Base-by-base conservation (phyloP, 2,888 invertebrate species). In the Papilio demoleus region DNA sequence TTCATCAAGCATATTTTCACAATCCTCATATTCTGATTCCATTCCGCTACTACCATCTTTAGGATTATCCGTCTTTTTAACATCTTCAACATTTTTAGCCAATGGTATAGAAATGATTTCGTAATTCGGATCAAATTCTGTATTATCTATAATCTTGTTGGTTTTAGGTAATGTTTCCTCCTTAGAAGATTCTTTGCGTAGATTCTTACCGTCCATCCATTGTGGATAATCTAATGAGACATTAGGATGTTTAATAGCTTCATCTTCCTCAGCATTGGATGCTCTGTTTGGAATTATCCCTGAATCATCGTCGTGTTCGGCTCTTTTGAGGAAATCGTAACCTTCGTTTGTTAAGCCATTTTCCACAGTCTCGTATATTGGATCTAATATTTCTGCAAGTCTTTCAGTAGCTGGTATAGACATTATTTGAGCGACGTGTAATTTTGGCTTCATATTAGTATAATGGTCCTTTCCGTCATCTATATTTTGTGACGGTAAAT, bases 401-500 rank as follows among this genome's bases (percentile, higher is more conserved):
- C 85, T 78, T 79, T 92, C 92, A 66, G 83, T 89, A 1, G 88
- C 84, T 79, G 89, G 88, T 77, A 92, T 88, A 0, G 92, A 91
- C 76, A 90, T 88, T 60, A 91, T 90, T 84, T 92, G 92, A 38
- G 92, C 92, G 8, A 88, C 90, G 68, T 92, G 91, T 64, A 90
- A 68, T 68, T 87, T 88, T 0, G 88, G 86, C 74, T 77, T 77
- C 72, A 85, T 81, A 9, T 78, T 77, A 17, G 80, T 77, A 65
- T 85, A 83, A 61, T 83, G 76, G 34, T 84, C 80, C 71, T 87
- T 87, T 1, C 72, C 24, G 2, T 81, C 79, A 4, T 83, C 82
- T 2, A 70, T 71, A 27, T 70, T 75, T n/a, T 80, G 75, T 0
- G 85, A 76, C 17, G 84, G 82, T 17, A 92, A 22, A 5, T 76